Percentiles rank a stretch among this genome's conserved stretches.
Evolutionary conservation across 2,113 vertebrate species (phyloP).

Genomic region (Vidua chalybeata): DNA sequence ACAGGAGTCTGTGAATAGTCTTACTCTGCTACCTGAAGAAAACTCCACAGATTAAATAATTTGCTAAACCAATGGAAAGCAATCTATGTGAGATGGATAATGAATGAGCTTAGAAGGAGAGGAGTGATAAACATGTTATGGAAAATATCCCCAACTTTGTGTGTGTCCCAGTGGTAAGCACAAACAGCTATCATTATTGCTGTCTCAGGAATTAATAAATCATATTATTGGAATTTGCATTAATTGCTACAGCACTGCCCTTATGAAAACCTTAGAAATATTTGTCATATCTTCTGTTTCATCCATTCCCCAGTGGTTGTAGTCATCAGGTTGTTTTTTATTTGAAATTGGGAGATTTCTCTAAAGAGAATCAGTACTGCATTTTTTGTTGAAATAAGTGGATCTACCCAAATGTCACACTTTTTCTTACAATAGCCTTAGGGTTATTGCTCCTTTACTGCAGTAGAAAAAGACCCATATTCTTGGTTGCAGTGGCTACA

Average conservation of each 20-base stretch:
- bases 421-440: background rate
- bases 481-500: background rate
- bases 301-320: background rate
- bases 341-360: background rate
- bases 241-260: background rate
- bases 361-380: background rate
- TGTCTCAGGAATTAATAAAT: background rate
- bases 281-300: background rate
- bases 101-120: background rate
- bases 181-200: background rate
- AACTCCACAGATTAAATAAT: background rate
- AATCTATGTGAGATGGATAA: background rate
- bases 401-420: background rate
- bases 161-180: background rate
- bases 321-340: background rate
- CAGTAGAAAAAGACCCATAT: fast-evolving
- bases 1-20: background rate
- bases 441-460: background rate
- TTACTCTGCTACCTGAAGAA: background rate
- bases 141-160: background rate
- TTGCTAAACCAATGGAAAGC: background rate
- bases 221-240: background rate
- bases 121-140: background rate
- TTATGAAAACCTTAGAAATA: background rate
- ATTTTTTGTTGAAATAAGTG: background rate